Evolutionary conservation across 2,888 invertebrate species (phyloP), one percentile per base, ranked within the genome.

Genomic region (Bombyx huttoni): DNA sequence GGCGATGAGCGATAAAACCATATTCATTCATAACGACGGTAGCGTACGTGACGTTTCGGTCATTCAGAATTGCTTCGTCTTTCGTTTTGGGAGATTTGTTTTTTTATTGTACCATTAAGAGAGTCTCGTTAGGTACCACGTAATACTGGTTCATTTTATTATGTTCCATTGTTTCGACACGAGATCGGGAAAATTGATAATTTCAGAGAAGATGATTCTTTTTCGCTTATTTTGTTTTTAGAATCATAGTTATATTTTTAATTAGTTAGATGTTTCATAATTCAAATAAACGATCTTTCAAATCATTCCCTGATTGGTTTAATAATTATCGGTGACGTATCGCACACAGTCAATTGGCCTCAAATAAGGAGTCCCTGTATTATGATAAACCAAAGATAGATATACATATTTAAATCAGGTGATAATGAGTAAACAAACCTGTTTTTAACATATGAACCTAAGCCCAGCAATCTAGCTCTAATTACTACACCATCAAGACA

Each of bases 11-110:
- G 67, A 68, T 69, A 69, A 63, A 59, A 59, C 54, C 53, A 53
- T 56, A 60, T 68, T 63, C 68, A 68, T 69, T 66, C 68, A 69
- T 69, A 67, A 64, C 61, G 56, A 55, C 52, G 53, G 51, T 55
- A 49, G 45, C 48, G 58, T 59, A 64, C 65, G 64, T 65, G 67
- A 67, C 61, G 54, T 40, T 12, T 46, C 8, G 13, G 49, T 49
- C 53, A 53, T 51, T 53, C 53, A 53, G 34, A 40, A 40, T 48
- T 48, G 13, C 48, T 48, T 45, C 40, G 45, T 14, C 12, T 33
- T 49, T 52, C 8, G 50, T 50, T 47, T 52, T 50, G 50, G 50
- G 33, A 50, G 50, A 52, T 48, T 49, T n/a, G 47, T 40, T 45
- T 52, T 52, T 52, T 52, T 33, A 47, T 40, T 40, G 40, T 40